A percentile compares a stretch with the other conserved stretches of the same genome.
Evolutionary conservation across 2,797 vertebrate genomes (phyloP).

Genomic region (Argyrosomus regius): DNA sequence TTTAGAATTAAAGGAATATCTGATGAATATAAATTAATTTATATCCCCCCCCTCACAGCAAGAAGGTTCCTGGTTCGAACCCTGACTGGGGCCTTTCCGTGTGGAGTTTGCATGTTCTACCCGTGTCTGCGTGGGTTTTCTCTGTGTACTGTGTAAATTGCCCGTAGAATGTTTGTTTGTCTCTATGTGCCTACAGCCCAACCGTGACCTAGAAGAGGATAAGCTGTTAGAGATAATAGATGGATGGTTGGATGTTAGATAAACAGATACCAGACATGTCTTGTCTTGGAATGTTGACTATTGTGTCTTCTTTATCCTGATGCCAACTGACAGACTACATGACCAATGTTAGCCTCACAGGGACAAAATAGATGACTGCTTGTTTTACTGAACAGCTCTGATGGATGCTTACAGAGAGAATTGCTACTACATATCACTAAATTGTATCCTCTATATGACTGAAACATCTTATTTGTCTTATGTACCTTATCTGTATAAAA

Average conservation of each 20-base stretch:
- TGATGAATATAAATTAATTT: not conserved
- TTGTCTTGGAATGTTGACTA: not conserved
- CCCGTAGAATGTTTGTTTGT: too few species aligned
- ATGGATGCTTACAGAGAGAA: conserved; percentile 14
- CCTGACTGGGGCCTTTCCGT: too few species aligned
- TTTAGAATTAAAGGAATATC: not conserved
- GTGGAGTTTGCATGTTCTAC: too few species aligned
- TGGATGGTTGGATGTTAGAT: not conserved
- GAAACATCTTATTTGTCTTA: not conserved
- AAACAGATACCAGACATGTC: conserved; percentile 5
- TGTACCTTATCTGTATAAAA: too few species aligned
- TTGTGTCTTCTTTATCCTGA: conserved; percentile 29
- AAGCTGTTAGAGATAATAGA: too few species aligned
- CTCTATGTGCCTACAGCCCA: too few species aligned
- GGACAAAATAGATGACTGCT: conserved; percentile 18
- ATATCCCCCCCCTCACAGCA: too few species aligned
- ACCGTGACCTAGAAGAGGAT: too few species aligned
- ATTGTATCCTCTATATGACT: not conserved
- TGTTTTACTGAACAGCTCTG: conserved; percentile 36
- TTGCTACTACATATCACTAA: conserved; percentile 11
- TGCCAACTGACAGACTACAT: conserved; percentile 30
- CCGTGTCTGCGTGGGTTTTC: too few species aligned
- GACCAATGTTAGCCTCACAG: conserved; percentile 22
- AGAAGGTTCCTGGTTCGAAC: too few species aligned
- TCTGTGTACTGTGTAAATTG: too few species aligned